A percentile compares a stretch with the other conserved stretches of the same genome.
These are phyloP conservation scores for Carettochelys insculpta DNA, from an alignment of 2,113 vertebrate species.

Conservation along the genomic window DNA sequence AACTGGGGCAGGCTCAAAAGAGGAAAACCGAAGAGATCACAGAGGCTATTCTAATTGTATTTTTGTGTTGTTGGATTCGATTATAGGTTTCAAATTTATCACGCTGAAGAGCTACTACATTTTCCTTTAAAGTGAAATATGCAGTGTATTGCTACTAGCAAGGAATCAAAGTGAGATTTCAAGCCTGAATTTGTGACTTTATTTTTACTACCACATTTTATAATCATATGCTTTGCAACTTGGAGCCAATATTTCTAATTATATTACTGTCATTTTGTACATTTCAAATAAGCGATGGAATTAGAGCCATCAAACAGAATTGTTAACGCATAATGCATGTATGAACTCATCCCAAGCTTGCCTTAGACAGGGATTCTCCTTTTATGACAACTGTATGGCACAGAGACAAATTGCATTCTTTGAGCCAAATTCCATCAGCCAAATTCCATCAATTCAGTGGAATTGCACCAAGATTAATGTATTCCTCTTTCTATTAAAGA, in stretches of 20 bases:
- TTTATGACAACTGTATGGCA: not conserved
- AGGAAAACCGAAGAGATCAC: not conserved
- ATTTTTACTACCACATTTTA: slow-evolving; percentile 38
- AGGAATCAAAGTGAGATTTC: slow-evolving; percentile 55
- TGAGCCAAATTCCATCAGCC: not conserved
- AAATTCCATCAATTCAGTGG: not conserved
- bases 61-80: not conserved
- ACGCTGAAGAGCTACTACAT: slow-evolving; percentile 21
- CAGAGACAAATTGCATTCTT: not conserved
- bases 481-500: not conserved
- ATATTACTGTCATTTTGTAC: slow-evolving; percentile 23
- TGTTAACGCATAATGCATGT: not conserved
- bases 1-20: not conserved
- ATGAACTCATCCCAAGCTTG: not conserved
- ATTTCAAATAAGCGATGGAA: slow-evolving; percentile 26
- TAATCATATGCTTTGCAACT: slow-evolving; percentile 32
- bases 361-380: not conserved
- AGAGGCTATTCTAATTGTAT: not conserved
- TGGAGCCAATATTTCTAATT: slow-evolving; percentile 43
- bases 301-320: slow-evolving; percentile 19
- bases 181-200: slow-evolving; percentile 47
- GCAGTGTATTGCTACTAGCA: slow-evolving; percentile 33
- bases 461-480: not conserved
- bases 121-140: slow-evolving; percentile 26
- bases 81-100: not conserved